Conservation (phyloP, 2,888 invertebrate genomes). For the Phalera bucephala region DNA sequence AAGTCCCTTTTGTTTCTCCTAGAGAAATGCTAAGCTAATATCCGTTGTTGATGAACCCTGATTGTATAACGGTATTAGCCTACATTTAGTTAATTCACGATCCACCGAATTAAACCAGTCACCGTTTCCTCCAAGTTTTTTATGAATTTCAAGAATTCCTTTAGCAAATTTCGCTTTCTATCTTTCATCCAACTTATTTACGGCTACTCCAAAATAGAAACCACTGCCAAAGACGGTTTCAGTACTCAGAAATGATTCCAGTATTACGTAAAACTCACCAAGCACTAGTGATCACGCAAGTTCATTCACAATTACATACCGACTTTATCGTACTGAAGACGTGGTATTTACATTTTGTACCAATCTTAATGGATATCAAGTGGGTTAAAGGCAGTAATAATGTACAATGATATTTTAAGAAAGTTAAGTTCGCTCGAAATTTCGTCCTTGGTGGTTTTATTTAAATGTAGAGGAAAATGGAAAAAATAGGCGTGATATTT, state of each 20-base stretch:
- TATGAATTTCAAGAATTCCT: no score
- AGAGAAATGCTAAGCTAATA: no score
- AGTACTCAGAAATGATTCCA: slow-evolving; percentile 13
- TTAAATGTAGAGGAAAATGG: slow-evolving; percentile 1
- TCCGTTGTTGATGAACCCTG: no score
- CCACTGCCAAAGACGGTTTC: slow-evolving; percentile 13
- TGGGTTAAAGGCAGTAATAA: slow-evolving; percentile 20
- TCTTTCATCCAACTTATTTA: not conserved
- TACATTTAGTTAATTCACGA: no score
- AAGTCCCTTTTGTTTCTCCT: no score
- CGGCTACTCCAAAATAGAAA: slow-evolving; percentile 7
- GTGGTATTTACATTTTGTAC: slow-evolving; percentile 34
- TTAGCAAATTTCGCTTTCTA: no score
- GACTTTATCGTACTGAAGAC: slow-evolving; percentile 26
- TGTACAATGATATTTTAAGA: slow-evolving; percentile 10
- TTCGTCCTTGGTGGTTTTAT: slow-evolving; percentile 9
- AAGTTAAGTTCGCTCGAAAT: slow-evolving; percentile 7
- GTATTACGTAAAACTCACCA: slow-evolving; percentile 32
- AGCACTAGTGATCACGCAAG: slow-evolving; percentile 29
- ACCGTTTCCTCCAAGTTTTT: no score
- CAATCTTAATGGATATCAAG: slow-evolving; percentile 31
- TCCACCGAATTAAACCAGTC: no score
- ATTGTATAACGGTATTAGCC: no score
- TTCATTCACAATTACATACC: slow-evolving; percentile 26
- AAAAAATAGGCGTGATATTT: not conserved